Percentiles rank a stretch among this genome's conserved stretches.
phyloP scores from a whole-genome alignment of 2,113 vertebrate species.

The Nibea albiflora region DNA sequence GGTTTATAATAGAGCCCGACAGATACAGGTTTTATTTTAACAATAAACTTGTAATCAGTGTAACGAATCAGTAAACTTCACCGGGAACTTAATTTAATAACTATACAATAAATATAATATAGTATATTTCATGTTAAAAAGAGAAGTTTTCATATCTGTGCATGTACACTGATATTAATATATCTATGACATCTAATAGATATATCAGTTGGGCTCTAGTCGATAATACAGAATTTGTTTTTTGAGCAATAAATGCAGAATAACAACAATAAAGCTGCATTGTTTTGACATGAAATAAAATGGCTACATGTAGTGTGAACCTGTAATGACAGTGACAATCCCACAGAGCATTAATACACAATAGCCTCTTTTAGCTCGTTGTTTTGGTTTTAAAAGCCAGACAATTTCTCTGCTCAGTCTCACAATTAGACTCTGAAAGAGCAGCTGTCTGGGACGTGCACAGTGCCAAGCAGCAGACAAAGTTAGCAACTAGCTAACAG shows the following conservation, averaged over 20 bases:
- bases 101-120: no score
- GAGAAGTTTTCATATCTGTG: no score
- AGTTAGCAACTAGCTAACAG: neutral
- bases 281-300: neutral
- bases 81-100: no score
- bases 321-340: neutral
- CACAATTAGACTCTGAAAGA: neutral
- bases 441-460: neutral
- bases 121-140: no score
- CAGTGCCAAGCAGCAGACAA: neutral
- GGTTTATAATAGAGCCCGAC: conserved; percentile 2
- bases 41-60: no score
- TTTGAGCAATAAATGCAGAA: neutral
- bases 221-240: no score
- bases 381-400: neutral
- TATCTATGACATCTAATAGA: no score
- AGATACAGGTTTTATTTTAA: no score
- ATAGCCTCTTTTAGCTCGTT: neutral
- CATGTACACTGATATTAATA: no score
- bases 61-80: no score
- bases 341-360: neutral
- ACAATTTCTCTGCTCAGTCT: neutral
- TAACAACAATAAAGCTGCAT: neutral
- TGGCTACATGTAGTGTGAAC: neutral
- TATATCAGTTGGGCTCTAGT: no score